Percentiles rank a stretch among this genome's conserved stretches.
phyloP scores from a whole-genome alignment of 2,888 invertebrate genomes.

The Lasioglossum leucozonium region DNA sequence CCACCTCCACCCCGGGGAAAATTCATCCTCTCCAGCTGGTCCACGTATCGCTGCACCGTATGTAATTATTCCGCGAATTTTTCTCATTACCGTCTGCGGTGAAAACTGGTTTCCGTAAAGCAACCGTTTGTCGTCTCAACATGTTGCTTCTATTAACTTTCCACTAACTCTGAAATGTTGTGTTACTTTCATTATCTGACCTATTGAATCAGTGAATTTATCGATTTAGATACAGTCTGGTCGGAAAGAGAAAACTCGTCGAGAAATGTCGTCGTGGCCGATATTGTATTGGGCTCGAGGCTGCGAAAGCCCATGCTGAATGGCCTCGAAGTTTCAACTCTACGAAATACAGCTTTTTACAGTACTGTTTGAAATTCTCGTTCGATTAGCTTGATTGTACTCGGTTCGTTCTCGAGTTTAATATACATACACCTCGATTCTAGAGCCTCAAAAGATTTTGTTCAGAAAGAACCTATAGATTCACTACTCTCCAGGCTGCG shows the following conservation, averaged over 20 bases:
- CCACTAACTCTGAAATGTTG: neutral
- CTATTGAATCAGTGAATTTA: neutral
- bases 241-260: neutral
- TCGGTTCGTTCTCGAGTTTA: neutral
- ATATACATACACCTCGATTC: neutral
- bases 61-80: neutral
- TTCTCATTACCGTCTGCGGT: too few relatives aligned
- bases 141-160: neutral
- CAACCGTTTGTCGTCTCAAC: neutral
- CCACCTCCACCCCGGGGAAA: too few relatives aligned
- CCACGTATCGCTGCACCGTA: neutral
- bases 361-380: neutral
- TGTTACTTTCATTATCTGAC: neutral
- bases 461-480: neutral
- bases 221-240: neutral
- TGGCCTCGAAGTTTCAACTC: neutral
- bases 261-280: neutral
- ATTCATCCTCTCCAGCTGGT: neutral
- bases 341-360: neutral
- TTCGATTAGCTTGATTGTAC: neutral
- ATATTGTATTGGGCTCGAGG: neutral
- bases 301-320: neutral
- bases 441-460: too few relatives aligned
- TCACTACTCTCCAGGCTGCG: neutral
- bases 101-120: too few relatives aligned